These are phyloP conservation scores for Danio tinwini DNA, from an alignment of 2,797 vertebrate genomes.

Conservation along the genomic window DNA sequence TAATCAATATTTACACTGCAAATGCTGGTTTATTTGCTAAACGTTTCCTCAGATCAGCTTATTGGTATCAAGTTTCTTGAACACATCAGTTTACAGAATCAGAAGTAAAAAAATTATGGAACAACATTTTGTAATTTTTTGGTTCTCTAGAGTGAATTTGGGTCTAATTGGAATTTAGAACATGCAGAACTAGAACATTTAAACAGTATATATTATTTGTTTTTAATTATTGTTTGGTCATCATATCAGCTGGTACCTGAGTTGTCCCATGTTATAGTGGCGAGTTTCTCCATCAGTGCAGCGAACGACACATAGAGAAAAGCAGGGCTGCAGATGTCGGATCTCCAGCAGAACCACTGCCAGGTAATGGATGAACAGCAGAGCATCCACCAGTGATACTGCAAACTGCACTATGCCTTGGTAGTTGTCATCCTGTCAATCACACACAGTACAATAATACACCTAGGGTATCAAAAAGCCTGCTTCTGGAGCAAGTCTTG, in stretches of 20 bases:
- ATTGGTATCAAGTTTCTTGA: neutral
- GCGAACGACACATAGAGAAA: slow-evolving; percentile 89
- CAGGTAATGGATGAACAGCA: slow-evolving; percentile 96
- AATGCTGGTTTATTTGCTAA: neutral
- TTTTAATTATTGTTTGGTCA: neutral
- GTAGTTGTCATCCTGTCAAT: slow-evolving; percentile 86
- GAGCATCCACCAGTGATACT: slow-evolving; percentile 92
- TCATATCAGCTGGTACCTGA: slow-evolving; percentile 79
- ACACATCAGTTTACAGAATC: neutral
- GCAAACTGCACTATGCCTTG: slow-evolving; percentile 95
- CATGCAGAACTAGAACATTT: no score
- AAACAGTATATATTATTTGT: no score
- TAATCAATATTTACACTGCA: neutral
- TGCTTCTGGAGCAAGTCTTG: no score
- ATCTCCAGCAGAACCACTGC: slow-evolving; percentile 94
- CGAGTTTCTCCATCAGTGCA: slow-evolving; percentile 89
- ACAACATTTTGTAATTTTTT: no score
- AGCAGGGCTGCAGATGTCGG: slow-evolving; percentile 89
- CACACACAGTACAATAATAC: slow-evolving; percentile 49
- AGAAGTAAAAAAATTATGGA: neutral
- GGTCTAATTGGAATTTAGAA: no score
- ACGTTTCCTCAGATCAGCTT: neutral
- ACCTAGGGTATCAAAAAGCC: neutral
- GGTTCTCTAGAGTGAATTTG: neutral
- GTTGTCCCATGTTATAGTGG: slow-evolving; percentile 91